Percentiles rank a stretch among this genome's conserved stretches.
phyloP scores from a whole-genome alignment of 2,888 invertebrate species.

The Marasmarcha lunaedactyla region DNA sequence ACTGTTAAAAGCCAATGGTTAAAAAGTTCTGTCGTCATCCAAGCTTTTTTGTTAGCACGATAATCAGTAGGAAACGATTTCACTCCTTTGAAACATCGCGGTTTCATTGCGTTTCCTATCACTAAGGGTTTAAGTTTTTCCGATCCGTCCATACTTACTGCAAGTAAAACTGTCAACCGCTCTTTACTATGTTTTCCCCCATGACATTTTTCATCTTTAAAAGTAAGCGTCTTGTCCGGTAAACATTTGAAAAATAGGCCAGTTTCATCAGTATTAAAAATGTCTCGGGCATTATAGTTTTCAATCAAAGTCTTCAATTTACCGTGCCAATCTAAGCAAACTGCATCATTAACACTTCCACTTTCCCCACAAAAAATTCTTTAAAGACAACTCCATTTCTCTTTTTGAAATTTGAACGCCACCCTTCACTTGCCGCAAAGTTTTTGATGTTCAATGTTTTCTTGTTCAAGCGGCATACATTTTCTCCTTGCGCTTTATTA shows the following conservation, averaged over 20 bases:
- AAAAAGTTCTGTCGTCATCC: conserved; percentile 24
- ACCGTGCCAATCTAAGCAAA: not conserved
- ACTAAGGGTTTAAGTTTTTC: conserved; percentile 26
- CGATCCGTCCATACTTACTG: conserved; percentile 25
- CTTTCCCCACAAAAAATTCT: too few species aligned
- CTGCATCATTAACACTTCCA: too few species aligned
- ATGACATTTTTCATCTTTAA: conserved; percentile 24
- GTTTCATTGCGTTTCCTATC: conserved; percentile 25
- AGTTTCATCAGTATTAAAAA: conserved; percentile 23
- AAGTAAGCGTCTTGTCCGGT: conserved; percentile 21
- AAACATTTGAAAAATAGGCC: conserved; percentile 23
- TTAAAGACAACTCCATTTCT: too few species aligned
- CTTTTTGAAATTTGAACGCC: too few species aligned
- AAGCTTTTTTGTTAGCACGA: conserved; percentile 20
- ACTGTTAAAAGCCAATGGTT: conserved; percentile 16
- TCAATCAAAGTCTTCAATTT: conserved; percentile 12
- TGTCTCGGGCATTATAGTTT: conserved; percentile 11
- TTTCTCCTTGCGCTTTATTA: too few species aligned
- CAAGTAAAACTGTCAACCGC: conserved; percentile 25
- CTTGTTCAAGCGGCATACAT: too few species aligned
- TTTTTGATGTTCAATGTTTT: too few species aligned
- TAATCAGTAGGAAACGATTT: conserved; percentile 22
- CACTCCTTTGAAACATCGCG: conserved; percentile 26
- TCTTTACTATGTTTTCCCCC: conserved; percentile 24
- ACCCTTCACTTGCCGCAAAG: too few species aligned